Percentiles rank a stretch among this genome's conserved stretches.
Evolutionary conservation across 2,797 vertebrate genomes (phyloP).

Genomic region (Rhynchonycteris naso): DNA sequence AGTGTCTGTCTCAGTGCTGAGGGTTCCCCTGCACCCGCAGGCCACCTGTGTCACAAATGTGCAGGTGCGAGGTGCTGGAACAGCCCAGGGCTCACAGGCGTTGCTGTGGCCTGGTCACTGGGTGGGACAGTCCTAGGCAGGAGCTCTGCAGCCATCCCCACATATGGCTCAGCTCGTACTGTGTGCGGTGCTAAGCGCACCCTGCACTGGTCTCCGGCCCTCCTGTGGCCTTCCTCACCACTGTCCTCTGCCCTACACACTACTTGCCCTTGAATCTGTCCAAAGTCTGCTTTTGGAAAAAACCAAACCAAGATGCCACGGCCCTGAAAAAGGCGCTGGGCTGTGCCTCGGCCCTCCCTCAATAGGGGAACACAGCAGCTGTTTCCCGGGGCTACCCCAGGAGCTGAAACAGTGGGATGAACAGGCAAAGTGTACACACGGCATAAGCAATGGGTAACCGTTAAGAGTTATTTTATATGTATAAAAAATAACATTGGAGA

Average conservation of each 20-base stretch:
- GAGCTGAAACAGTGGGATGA: neutral
- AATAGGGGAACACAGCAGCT: rapidly evolving
- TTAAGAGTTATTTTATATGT: neutral
- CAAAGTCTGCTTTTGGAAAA: neutral
- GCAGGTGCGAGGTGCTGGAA: neutral
- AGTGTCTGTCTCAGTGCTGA: rapidly evolving
- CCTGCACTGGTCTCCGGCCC: rapidly evolving
- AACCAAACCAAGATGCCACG: neutral
- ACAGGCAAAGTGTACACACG: rapidly evolving
- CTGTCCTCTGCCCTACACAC: neutral
- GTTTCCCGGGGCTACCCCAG: neutral
- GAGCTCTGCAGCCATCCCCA: rapidly evolving
- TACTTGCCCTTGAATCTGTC: neutral
- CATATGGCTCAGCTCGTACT: rapidly evolving
- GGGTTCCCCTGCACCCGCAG: too few species aligned
- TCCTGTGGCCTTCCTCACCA: neutral
- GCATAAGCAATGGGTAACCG: rapidly evolving
- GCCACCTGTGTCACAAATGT: rapidly evolving
- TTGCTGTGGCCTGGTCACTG: too few species aligned
- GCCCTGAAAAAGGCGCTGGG: neutral
- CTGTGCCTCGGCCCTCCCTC: rapidly evolving
- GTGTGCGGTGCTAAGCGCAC: rapidly evolving
- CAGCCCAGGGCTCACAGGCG: rapidly evolving
- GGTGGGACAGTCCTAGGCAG: neutral
- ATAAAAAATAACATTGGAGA: neutral